phyloP scores from a whole-genome alignment of 1,140 invertebrate genomes.

The Diploscapter pachys region DNA sequence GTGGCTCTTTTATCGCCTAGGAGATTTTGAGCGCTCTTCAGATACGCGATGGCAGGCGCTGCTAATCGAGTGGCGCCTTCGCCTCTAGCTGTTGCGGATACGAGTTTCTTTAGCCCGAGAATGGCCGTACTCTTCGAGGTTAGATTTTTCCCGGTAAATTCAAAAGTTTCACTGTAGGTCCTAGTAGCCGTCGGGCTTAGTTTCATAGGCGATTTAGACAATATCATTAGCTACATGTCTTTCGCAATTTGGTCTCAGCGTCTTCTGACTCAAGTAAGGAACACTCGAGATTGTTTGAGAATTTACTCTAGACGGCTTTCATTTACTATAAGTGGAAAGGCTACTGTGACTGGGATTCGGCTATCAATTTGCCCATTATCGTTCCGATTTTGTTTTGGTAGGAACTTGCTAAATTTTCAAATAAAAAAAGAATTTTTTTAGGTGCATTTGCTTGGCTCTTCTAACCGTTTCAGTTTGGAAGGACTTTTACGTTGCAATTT shows the following conservation, averaged over 20 bases:
- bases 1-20: constrained; percentile 41
- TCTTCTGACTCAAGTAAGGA: constrained; percentile 27
- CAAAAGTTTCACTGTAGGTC: constrained; percentile 25
- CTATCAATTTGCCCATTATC: constrained; percentile 30
- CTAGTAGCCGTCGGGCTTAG: constrained; percentile 42
- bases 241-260: constrained; percentile 40
- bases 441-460: constrained; percentile 25
- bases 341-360: constrained; percentile 1
- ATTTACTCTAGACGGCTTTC: constrained; percentile 18
- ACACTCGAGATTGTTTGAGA: neutral
- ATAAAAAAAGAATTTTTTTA: no score
- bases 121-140: constrained; percentile 49
- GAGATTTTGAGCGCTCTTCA: constrained; percentile 40
- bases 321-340: constrained; percentile 30
- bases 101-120: constrained; percentile 18
- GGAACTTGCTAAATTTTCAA: no score
- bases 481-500: constrained; percentile 40
- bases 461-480: constrained; percentile 37
- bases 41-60: constrained; percentile 38
- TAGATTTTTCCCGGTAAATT: neutral
- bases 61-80: constrained; percentile 33
- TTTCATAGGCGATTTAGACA: constrained; percentile 52
- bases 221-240: constrained; percentile 51
- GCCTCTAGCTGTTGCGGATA: no score
- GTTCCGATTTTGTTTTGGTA: constrained; percentile 30